phyloP scores from a whole-genome alignment of 2,888 invertebrate genomes.

The Tipula vernalis region DNA sequence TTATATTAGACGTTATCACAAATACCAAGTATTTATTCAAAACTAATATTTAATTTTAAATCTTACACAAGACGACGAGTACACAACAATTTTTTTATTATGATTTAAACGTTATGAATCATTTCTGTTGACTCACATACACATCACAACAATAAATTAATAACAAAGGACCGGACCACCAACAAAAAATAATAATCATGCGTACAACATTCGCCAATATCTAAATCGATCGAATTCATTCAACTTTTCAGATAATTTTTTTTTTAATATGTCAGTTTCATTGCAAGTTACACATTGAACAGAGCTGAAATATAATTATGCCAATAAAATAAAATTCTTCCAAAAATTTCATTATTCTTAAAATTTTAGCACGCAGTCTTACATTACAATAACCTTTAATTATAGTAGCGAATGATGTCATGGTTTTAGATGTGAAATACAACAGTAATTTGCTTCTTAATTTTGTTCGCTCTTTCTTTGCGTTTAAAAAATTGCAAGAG shows the following conservation, averaged over 20 bases:
- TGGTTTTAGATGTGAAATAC: neutral
- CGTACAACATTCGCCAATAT: neutral
- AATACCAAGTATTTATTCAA: neutral
- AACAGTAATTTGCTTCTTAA: neutral
- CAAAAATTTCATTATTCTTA: neutral
- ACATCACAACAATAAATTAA: neutral
- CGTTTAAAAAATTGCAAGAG: neutral
- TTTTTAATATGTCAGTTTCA: no score
- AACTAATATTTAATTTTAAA: neutral
- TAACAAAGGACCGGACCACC: neutral
- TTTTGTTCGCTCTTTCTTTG: neutral
- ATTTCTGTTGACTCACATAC: neutral
- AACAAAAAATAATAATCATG: neutral
- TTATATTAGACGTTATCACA: neutral
- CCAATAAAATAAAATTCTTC: neutral
- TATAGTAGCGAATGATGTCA: neutral
- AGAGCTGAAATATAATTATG: neutral
- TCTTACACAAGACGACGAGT: neutral
- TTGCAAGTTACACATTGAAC: no score
- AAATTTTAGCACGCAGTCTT: neutral
- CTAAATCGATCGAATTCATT: neutral
- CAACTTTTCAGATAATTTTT: neutral
- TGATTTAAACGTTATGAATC: neutral
- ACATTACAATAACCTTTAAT: neutral
- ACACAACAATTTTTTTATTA: neutral